phyloP scores from a whole-genome alignment of 2,797 vertebrate genomes.

The Lepidocolaptes lacrymiger region DNA sequence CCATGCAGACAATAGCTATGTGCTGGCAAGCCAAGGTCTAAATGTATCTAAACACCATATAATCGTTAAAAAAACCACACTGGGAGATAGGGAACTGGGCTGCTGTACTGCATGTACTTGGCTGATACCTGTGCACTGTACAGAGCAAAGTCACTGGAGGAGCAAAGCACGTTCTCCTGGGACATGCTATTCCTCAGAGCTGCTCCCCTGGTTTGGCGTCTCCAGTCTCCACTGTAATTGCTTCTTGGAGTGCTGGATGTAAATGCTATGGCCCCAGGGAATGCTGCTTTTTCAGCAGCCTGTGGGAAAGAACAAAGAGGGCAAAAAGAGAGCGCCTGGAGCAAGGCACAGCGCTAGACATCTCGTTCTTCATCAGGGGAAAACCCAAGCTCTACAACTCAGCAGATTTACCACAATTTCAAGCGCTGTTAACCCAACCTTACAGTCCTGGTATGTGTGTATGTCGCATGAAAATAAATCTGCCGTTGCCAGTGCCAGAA shows the following conservation, averaged over 20 bases:
- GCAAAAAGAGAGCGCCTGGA: not conserved
- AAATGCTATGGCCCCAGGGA: not conserved
- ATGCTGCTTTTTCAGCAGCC: not conserved
- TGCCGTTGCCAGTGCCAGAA: not conserved
- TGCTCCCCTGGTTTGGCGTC: not conserved
- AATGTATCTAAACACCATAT: not conserved
- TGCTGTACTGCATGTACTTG: not conserved
- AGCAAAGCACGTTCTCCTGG: not conserved
- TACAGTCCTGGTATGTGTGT: not conserved
- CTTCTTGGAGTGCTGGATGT: conserved; percentile 21
- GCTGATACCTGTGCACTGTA: not conserved
- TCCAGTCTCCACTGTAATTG: not conserved
- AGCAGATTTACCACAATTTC: not conserved
- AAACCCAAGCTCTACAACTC: not conserved
- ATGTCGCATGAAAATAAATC: not conserved
- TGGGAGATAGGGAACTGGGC: not conserved
- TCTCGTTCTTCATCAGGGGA: not conserved
- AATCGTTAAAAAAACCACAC: not conserved
- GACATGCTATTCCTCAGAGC: conserved; percentile 9
- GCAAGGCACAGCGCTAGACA: not conserved
- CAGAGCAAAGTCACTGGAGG: not conserved
- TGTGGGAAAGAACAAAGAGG: not conserved
- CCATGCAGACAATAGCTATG: conserved; percentile 37
- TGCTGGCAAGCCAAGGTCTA: conserved; percentile 18
- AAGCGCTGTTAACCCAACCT: not conserved